These are phyloP conservation scores for Dicerorhinus sumatrensis DNA, from an alignment of 2,113 vertebrate genomes.

Conservation along the genomic window DNA sequence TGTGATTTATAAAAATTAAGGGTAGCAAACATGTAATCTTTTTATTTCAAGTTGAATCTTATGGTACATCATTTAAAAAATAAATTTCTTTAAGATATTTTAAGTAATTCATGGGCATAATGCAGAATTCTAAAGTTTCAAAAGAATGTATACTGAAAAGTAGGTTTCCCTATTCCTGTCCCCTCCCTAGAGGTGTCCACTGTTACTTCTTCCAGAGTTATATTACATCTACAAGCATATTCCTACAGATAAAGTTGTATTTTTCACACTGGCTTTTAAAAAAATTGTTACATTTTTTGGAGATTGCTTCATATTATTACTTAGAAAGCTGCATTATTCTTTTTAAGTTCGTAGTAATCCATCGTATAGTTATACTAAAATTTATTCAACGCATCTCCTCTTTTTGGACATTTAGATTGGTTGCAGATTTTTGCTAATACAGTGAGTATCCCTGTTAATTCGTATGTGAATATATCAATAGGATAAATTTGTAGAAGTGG, in stretches of 20 bases:
- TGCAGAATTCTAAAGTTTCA: slow-evolving; percentile 12
- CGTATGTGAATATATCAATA: neutral
- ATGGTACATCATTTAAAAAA: slow-evolving; percentile 9
- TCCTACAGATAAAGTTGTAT: neutral
- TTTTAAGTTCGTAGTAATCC: neutral
- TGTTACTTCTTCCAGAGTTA: neutral
- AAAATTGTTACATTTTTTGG: neutral
- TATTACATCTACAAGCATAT: neutral
- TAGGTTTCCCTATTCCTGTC: neutral
- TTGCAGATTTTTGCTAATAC: neutral
- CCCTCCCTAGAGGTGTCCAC: neutral
- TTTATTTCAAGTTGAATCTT: slow-evolving; percentile 57
- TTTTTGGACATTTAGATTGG: slow-evolving; percentile 25
- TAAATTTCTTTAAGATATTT: slow-evolving; percentile 52
- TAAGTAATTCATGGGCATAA: neutral
- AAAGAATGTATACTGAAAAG: slow-evolving; percentile 2
- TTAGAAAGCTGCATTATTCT: neutral
- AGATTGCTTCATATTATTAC: neutral
- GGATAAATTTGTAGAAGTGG: slow-evolving; percentile 1
- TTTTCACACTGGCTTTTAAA: neutral
- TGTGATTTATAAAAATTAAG: slow-evolving; percentile 41
- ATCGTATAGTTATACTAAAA: neutral
- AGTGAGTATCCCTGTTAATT: neutral
- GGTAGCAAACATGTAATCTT: neutral
- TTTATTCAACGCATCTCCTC: neutral